Base-by-base conservation (phyloP, 2,797 vertebrate species). In the Acanthurus tractus region DNA sequence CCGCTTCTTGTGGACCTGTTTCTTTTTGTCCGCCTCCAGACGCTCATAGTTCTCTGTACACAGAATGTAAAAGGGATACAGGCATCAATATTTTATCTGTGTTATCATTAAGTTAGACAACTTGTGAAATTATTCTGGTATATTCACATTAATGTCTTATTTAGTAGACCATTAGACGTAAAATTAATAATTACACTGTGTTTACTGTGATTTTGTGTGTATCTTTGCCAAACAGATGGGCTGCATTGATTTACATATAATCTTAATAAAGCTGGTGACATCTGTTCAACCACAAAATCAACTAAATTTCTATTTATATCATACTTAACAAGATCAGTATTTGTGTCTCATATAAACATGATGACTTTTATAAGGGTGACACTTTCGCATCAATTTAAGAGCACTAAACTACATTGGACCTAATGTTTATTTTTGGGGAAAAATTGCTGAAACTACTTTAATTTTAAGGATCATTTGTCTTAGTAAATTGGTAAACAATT, bases 11-110 rank as follows among this genome's bases (percentile, higher is more conserved):
- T 97, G 96, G 2, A 98, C 98, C 63, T 98, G 98, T 88, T 98
- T 98, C 95, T 98, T 99, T 89, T 98, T 99, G 86, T 99, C 98
- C 0, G 98, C 98, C 74, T 99, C 98, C 8, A 99, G 91, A 0
- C 98, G 96, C 82, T 99, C 98, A 2, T 99, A 99, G 40, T 98
- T 99, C 89, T 99, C 98, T 99, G 25, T 4, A 38, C 3, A 59
- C 17, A 70, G 38, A 74, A 70, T 59, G 5, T 25, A 36, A 56
- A 82, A 79, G 44, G 6, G 66, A 70, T 3, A 18, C 9, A 9
- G 18, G 3, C 6, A n/a, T 42, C 13, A 7, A 36, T 29, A 40
- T 45, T 63, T 63, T 2, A 17, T 18, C 0, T 29, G 12, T 14
- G 20, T 2, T 52, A n/a, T 34, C 12, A 29, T 38, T 14, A 53